Evolutionary conservation across 1,140 invertebrate genomes (phyloP), one percentile per base, ranked within the genome.

Genomic region (Musca vetustissima): DNA sequence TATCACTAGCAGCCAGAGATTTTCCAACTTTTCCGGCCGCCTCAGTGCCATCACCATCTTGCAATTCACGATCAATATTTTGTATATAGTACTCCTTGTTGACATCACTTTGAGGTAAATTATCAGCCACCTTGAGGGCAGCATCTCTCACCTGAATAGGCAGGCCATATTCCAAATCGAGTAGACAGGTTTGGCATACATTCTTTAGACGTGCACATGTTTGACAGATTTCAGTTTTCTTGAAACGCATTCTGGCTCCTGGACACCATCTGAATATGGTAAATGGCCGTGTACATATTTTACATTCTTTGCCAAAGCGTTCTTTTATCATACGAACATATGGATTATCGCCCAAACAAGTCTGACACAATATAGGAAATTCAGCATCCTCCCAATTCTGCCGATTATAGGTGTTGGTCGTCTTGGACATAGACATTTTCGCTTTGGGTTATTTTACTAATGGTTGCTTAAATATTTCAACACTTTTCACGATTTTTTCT

Each of bases 321-420:
- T 99, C 98, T 84, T 99, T 99, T 32, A 96, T 98, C 98, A 99
- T 99, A 74, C 97, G 88, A 75, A 99, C 93, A 76, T 99, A 99
- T 0, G 98, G 98, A 87, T 99, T 99, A 83, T 98, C 97, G 69
- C 98, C 98, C 9, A 99, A 87, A 84, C 98, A 99, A 79, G 98
- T 99, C 84, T 99, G 95, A 84, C 98, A 99, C 8, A 99, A 85
- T 82, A 99, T 97, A 36, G 98, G 98, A 83, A 99, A 99, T 76
- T 99, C 97, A 91, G 96, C 90, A 86, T 98, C 96, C 87, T 98
- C 97, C 97, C 97, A 98, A 85, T 97, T 98, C 84, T 98, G 95
- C 74, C 97, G 87, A 85, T 98, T 98, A 76, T 99, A 99, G 3
- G 95, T 98, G 80, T 98, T 98, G 43, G 96, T 94, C 19, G 93